Percentiles rank a stretch among this genome's conserved stretches.
Conservation (phyloP, 2,888 invertebrate genomes). For the Coelinius sp. region DNA sequence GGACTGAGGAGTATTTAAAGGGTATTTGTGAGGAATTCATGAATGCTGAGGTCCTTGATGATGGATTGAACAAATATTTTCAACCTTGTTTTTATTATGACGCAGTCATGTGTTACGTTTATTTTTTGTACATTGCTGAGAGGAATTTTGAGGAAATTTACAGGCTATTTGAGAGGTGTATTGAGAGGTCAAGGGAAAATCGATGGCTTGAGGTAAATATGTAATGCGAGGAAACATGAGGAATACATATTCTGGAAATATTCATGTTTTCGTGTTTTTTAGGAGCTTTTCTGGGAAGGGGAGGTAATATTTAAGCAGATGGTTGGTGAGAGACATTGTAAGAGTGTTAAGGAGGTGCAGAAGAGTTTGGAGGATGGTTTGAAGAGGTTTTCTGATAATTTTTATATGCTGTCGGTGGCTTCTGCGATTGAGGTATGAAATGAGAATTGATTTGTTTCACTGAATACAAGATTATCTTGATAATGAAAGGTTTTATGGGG, state of each 20-base stretch:
- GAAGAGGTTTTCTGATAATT: constrained; percentile 74
- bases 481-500: too few species aligned
- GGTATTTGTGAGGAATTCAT: constrained; percentile 54
- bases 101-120: constrained; percentile 73
- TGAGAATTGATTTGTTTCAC: background rate
- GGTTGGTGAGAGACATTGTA: constrained; percentile 50
- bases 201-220: constrained; percentile 55
- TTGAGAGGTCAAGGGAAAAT: constrained; percentile 54
- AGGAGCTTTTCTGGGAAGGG: constrained; percentile 71
- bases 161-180: constrained; percentile 54
- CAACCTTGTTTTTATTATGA: constrained; percentile 73
- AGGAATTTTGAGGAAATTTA: constrained; percentile 50
- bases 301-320: constrained; percentile 63
- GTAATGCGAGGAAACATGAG: background rate
- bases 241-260: too few species aligned
- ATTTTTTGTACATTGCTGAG: constrained; percentile 71
- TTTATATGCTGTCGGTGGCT: constrained; percentile 73
- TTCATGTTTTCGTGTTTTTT: constrained; percentile 31
- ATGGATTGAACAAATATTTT: constrained; percentile 64
- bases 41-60: constrained; percentile 39
- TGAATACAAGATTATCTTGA: background rate
- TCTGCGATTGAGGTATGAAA: constrained; percentile 71
- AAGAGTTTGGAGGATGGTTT: constrained; percentile 41
- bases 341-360: constrained; percentile 41
- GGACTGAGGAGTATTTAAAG: constrained; percentile 55